These are phyloP conservation scores for Alectoris magna DNA, from an alignment of 2,797 vertebrate species.

Conservation along the genomic window DNA sequence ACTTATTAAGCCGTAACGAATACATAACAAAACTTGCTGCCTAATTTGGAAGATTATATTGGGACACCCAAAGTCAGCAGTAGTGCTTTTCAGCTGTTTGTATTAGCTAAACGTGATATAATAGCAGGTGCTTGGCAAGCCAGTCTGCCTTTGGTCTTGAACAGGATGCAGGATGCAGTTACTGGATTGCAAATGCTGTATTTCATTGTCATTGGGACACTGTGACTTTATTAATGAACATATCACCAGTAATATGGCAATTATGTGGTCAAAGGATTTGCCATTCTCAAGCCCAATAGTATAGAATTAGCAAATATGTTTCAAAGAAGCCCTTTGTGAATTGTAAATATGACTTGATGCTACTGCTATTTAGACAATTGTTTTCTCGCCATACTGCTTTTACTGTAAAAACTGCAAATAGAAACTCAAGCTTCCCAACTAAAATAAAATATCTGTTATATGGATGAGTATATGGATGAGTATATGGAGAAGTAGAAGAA, in stretches of 20 bases:
- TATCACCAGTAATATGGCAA: background rate
- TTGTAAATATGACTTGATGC: slow-evolving; percentile 4
- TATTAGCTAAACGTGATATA: background rate
- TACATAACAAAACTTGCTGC: background rate
- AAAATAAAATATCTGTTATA: slow-evolving; percentile 46
- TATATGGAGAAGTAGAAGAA: slow-evolving; percentile 42
- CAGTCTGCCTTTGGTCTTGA: background rate
- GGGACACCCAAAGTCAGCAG: background rate
- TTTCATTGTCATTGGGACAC: slow-evolving; percentile 6
- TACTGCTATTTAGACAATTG: slow-evolving; percentile 19
- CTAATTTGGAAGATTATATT: background rate
- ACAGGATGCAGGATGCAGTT: background rate
- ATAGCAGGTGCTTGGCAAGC: background rate
- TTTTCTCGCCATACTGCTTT: background rate
- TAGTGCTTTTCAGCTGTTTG: background rate
- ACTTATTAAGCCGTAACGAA: background rate
- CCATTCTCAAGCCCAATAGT: background rate
- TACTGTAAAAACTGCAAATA: slow-evolving; percentile 22
- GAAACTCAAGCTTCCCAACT: slow-evolving; percentile 1
- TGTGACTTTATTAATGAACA: background rate
- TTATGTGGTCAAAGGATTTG: background rate
- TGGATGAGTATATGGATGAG: slow-evolving; percentile 44
- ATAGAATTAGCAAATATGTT: background rate
- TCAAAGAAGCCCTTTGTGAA: background rate
- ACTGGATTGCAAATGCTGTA: background rate